phyloP scores from a whole-genome alignment of 2,888 invertebrate species.

The Minunthozetes semirufus region DNA sequence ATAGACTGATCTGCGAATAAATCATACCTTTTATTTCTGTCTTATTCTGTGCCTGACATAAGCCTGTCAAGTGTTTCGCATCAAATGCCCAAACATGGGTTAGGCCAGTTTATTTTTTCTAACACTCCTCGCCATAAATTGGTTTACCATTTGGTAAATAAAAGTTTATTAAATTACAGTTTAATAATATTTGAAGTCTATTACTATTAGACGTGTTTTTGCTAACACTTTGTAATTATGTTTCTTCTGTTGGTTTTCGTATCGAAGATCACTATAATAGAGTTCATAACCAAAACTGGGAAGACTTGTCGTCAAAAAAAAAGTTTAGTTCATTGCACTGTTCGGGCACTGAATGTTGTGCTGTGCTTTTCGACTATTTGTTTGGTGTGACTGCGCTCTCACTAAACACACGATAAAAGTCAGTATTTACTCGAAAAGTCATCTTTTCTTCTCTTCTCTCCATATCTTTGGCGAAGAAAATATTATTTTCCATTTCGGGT shows the following conservation, averaged over 20 bases:
- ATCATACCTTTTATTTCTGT: no score
- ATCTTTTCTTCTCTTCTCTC: not conserved
- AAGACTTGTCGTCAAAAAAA: slow-evolving; percentile 22
- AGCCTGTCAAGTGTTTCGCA: no score
- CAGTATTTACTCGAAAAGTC: not conserved
- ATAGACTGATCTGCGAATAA: no score
- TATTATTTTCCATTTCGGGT: not conserved
- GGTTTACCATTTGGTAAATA: no score
- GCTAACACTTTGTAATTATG: not conserved
- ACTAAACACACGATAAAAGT: not conserved
- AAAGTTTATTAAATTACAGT: no score
- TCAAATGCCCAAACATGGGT: no score
- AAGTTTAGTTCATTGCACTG: slow-evolving; percentile 24
- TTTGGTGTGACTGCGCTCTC: slow-evolving; percentile 6
- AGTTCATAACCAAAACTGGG: not conserved
- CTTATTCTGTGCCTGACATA: no score
- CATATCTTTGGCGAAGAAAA: not conserved
- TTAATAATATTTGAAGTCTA: no score
- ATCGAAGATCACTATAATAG: slow-evolving; percentile 11
- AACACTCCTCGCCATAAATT: no score
- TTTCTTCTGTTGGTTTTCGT: not conserved
- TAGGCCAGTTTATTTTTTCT: no score
- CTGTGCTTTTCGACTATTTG: slow-evolving; percentile 6
- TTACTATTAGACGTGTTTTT: no score
- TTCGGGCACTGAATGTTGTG: not conserved